A percentile compares a stretch with the other conserved stretches of the same genome.
Evolutionary conservation across 2,888 invertebrate species (phyloP).

Genomic region (Amphipoea oculea): DNA sequence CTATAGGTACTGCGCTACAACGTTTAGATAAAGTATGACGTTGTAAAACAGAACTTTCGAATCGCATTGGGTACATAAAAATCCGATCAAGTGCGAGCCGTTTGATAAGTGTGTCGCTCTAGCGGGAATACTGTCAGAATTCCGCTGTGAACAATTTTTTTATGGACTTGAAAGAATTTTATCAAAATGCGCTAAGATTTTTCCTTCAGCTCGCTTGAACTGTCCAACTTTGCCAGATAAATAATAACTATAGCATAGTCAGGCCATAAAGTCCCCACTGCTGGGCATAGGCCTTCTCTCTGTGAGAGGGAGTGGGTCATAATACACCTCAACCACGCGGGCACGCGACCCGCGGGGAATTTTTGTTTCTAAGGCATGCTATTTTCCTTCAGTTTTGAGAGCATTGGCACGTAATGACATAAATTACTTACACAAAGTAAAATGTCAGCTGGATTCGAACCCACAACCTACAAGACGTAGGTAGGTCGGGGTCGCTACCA

Average conservation of each 20-base stretch:
- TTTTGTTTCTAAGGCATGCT: background rate
- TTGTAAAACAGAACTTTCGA: slow-evolving; percentile 30
- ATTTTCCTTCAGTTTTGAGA: background rate
- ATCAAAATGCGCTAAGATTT: background rate
- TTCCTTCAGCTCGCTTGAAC: background rate
- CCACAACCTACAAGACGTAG: no score
- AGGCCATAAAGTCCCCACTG: background rate
- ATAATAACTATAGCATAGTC: no score
- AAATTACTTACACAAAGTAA: no score
- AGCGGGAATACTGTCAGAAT: slow-evolving; percentile 24
- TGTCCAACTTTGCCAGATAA: no score
- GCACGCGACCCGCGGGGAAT: no score
- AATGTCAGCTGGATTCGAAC: background rate
- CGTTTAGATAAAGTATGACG: slow-evolving; percentile 24
- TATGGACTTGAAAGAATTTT: slow-evolving; percentile 1
- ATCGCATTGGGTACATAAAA: slow-evolving; percentile 46
- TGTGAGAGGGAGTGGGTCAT: background rate
- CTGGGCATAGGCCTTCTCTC: background rate
- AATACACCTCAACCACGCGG: background rate
- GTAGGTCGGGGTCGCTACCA: background rate
- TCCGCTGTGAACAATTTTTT: slow-evolving; percentile 21
- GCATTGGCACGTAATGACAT: background rate
- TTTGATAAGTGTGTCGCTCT: slow-evolving; percentile 41
- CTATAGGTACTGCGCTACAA: background rate
- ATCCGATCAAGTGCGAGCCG: slow-evolving; percentile 41